These are phyloP conservation scores for Pocillopora verrucosa DNA, from an alignment of 64 coral and sea anemone species.

Conservation along the genomic window DNA sequence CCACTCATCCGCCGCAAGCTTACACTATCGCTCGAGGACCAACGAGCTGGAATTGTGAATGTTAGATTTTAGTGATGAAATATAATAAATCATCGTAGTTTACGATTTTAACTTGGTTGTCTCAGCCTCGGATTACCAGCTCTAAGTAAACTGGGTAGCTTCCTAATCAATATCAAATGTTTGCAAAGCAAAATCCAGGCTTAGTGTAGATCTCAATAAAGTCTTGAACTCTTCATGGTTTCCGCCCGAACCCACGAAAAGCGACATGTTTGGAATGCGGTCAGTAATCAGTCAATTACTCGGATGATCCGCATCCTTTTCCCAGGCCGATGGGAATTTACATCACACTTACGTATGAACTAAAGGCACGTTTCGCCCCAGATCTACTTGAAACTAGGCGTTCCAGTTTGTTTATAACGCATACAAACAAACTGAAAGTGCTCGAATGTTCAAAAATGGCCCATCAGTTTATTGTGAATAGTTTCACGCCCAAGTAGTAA, in stretches of 20 bases:
- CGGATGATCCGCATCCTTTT: background rate
- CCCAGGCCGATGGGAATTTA: background rate
- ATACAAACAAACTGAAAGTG: background rate
- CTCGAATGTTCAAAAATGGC: background rate
- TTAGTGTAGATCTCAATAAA: background rate
- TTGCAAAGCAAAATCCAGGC: background rate
- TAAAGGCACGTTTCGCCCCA: background rate
- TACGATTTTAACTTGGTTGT: too few relatives aligned
- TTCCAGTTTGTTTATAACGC: background rate
- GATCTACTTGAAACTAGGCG: background rate
- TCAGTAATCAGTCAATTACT: background rate
- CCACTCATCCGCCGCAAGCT: too few relatives aligned
- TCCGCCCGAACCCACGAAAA: constrained; percentile 2
- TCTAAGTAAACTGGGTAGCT: too few relatives aligned
- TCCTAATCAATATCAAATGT: background rate
- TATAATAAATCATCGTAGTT: too few relatives aligned
- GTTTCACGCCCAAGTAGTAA: background rate
- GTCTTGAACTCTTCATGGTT: background rate
- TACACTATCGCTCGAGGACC: too few relatives aligned
- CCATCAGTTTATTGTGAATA: background rate
- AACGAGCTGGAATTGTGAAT: too few relatives aligned
- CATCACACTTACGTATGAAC: background rate
- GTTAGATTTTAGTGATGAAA: too few relatives aligned
- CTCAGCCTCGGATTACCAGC: too few relatives aligned
- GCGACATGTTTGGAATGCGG: background rate